These are phyloP conservation scores for Mastomys coucha DNA, from an alignment of 2,113 vertebrate genomes.

Conservation along the genomic window DNA sequence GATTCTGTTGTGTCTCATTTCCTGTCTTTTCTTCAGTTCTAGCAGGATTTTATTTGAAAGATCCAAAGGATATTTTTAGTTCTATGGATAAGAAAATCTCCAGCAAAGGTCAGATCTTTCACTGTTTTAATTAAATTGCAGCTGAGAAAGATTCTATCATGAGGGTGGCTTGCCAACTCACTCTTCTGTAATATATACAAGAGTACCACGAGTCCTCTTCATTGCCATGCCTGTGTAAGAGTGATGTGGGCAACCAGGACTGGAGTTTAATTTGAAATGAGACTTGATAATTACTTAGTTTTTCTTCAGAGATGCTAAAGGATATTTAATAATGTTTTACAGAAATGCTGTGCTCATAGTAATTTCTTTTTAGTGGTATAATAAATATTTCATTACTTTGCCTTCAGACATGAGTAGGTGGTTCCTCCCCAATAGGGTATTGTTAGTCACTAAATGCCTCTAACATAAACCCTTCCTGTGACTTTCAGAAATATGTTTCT, in stretches of 20 bases:
- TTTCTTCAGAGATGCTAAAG: conserved; percentile 64
- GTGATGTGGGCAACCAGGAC: not conserved
- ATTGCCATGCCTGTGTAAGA: not conserved
- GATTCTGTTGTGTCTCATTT: conserved; percentile 63
- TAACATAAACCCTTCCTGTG: not conserved
- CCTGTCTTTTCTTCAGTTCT: conserved; percentile 61
- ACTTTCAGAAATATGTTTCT: conserved; percentile 23
- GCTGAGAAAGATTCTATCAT: conserved; percentile 84
- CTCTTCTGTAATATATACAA: conserved; percentile 34
- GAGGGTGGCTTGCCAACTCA: conserved; percentile 72
- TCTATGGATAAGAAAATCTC: conserved; percentile 83
- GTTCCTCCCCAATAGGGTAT: conserved; percentile 34
- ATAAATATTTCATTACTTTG: conserved; percentile 68
- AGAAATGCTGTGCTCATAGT: conserved; percentile 57
- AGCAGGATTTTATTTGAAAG: conserved; percentile 72
- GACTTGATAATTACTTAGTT: conserved; percentile 63
- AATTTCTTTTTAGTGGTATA: conserved; percentile 63
- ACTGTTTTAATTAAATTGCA: conserved; percentile 88
- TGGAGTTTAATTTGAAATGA: conserved; percentile 52
- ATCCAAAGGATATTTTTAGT: conserved; percentile 87
- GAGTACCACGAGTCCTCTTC: conserved; percentile 46
- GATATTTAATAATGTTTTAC: conserved; percentile 72
- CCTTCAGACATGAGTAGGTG: conserved; percentile 43
- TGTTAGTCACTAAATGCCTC: conserved; percentile 36
- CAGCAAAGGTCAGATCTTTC: conserved; percentile 87